Base-by-base conservation (phyloP, 2,797 vertebrate genomes). In the Diplodus sargus region DNA sequence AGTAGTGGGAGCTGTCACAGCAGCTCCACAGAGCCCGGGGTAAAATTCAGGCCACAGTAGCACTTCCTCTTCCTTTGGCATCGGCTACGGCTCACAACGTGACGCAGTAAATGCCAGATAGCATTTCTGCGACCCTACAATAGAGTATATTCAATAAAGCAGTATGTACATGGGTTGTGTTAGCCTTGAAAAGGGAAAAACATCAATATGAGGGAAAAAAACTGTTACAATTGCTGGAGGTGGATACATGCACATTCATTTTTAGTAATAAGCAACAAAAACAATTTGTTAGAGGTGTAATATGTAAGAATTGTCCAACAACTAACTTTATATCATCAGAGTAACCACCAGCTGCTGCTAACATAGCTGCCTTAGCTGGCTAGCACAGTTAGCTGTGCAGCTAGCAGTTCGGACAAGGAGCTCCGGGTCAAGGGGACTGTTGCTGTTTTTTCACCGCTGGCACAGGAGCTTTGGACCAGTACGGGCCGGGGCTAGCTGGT, bases 1-100 rank as follows among this genome's bases (percentile, higher is more conserved):
- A 28, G 3, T 4, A 68, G 76, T 54, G 70, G 76, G 59, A 79
- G 66, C 80, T 85, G 76, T 85, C 84, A 83, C 72, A 22, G 43
- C 61, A 20, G 47, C 68, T 81, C 56, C 5, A n/a, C 66, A 52
- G 63, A 73, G 78, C 56, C 67, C 58, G 54, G 70, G 77, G 74
- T 82, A 53, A 82, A 68, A 81, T 68, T 20, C 61, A 63, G 59
- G 64, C 66, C 70, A 74, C 58, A 66, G 45, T 30, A 71, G 51
- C 65, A 54, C n/a, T 76, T 66, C n/a, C 57, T 45, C 34, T 62
- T 63, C 6, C 59, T 59, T 65, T 53, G 52, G 58, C 78, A 56
- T 59, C n/a, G 16, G 72, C 42, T 28, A 5, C 5, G 22, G 20
- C 49, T 58, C 57, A 52, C 52, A 49, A 49, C 43, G 30, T 34